Conservation (phyloP, 2,888 invertebrate genomes). For the Folsomia candida region DNA sequence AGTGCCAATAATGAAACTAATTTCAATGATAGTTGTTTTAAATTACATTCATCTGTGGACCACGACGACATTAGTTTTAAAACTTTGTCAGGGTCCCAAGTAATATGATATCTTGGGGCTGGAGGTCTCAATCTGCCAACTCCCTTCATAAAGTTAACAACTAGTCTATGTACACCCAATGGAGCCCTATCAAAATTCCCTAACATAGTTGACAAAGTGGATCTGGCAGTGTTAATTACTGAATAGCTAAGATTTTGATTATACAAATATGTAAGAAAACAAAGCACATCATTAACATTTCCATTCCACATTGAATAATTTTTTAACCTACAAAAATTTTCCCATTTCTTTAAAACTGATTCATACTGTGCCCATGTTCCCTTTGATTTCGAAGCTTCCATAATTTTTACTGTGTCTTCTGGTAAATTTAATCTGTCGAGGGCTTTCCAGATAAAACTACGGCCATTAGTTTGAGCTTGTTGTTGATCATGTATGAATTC, state of each 20-base stretch:
- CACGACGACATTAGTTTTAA: too few relatives aligned
- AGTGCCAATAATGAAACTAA: too few relatives aligned
- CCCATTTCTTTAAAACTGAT: constrained; percentile 24
- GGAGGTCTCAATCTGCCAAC: constrained; percentile 8
- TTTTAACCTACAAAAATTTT: not conserved
- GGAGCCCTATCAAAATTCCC: constrained; percentile 2
- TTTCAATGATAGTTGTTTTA: too few relatives aligned
- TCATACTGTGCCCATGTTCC: constrained; percentile 12
- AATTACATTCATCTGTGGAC: too few relatives aligned
- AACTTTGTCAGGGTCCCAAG: too few relatives aligned
- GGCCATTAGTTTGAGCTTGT: too few relatives aligned
- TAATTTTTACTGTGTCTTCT: not conserved
- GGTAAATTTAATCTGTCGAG: not conserved
- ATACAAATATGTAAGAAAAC: constrained; percentile 12
- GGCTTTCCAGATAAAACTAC: constrained; percentile 16
- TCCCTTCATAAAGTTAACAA: constrained; percentile 25
- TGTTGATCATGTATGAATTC: constrained; percentile 14
- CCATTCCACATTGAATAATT: not conserved
- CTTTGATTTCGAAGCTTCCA: constrained; percentile 8
- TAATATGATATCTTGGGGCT: too few relatives aligned
- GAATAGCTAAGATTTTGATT: too few relatives aligned
- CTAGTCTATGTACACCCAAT: constrained; percentile 17
- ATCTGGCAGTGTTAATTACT: too few relatives aligned
- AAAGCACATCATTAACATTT: not conserved
- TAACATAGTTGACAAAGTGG: too few relatives aligned